Evolutionary conservation across 2,797 vertebrate species (phyloP), one percentile per base, ranked within the genome.

Genomic region (Falco cherrug): DNA sequence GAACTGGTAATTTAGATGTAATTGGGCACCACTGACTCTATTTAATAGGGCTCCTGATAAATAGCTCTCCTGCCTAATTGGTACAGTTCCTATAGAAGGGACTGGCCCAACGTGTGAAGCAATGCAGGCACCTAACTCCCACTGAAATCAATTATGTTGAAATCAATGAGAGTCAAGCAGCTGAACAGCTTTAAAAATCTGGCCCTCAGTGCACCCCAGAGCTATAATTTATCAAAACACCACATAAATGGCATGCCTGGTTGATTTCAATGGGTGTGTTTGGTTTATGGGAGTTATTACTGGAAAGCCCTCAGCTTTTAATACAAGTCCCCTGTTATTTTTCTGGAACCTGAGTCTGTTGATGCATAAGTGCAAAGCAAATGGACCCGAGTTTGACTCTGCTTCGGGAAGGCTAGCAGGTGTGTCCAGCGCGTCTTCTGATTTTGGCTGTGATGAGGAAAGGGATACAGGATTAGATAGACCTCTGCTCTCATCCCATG

Each of bases 161-260:
- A 96, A 95, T 97, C 95, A 94, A 95, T 93, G 91, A 88, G 87
- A 95, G 84, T 91, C 95, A 89, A 96, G 81, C 87, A 95, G 87
- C 79, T 90, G 87, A 97, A 94, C 17, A 90, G 96, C 93, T 95
- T 96, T 95, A 78, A 91, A 95, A 95, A 86, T 84, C 82, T 90
- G 79, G 83, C 74, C 87, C 69, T 88, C 1, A 0, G 59, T 88
- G 87, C 59, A 93, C 87, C 89, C 84, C 61, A 73, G 90, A 77
- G 90, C 89, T 91, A 41, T 92, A 95, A 96, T 94, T 92, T 87
- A 95, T 96, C 89, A 94, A 95, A 96, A 89, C 84, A 94, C 86
- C 92, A 93, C 94, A 92, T 95, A 96, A 97, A 89, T 71, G 73
- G 75, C 68, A 92, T 78, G 87, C 71, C 75, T 95, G 63, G 33